These are phyloP conservation scores for Stenopsyche tienmushanensis DNA, from an alignment of 1,140 invertebrate genomes.

Conservation along the genomic window DNA sequence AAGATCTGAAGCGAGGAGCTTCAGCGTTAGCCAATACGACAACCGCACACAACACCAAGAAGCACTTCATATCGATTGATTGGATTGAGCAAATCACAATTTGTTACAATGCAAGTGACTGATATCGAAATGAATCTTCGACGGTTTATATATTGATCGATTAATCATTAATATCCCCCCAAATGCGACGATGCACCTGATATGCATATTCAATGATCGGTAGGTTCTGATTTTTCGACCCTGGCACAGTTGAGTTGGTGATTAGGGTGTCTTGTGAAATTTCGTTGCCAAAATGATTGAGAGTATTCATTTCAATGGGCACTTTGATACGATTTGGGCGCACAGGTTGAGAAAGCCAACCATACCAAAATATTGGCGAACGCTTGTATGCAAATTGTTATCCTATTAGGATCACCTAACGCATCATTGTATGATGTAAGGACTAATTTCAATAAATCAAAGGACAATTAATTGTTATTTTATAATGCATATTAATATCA, in stretches of 20 bases:
- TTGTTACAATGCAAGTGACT: too few relatives aligned
- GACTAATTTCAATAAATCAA: too few relatives aligned
- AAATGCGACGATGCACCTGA: background rate
- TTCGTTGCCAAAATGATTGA: constrained; percentile 9
- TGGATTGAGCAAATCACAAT: constrained; percentile 22
- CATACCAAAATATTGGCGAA: background rate
- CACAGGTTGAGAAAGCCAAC: background rate
- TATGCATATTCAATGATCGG: constrained; percentile 14
- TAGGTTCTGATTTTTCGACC: constrained; percentile 12
- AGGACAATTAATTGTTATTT: too few relatives aligned
- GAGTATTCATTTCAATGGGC: background rate
- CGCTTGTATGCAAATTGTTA: background rate
- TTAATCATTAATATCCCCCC: background rate
- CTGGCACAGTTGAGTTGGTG: constrained; percentile 13
- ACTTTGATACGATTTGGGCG: background rate
- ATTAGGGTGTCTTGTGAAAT: constrained; percentile 13
- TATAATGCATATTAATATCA: background rate
- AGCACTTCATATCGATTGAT: constrained; percentile 31
- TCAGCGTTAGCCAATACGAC: constrained; percentile 14
- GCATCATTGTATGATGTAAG: too few relatives aligned
- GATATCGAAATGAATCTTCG: background rate
- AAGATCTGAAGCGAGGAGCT: constrained; percentile 30
- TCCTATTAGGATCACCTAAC: too few relatives aligned
- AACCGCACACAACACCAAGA: constrained; percentile 21
- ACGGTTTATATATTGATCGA: constrained; percentile 27